Evolutionary conservation across 1,140 invertebrate genomes (phyloP), one percentile per base, ranked within the genome.

Genomic region (Diabrotica undecimpunctata): DNA sequence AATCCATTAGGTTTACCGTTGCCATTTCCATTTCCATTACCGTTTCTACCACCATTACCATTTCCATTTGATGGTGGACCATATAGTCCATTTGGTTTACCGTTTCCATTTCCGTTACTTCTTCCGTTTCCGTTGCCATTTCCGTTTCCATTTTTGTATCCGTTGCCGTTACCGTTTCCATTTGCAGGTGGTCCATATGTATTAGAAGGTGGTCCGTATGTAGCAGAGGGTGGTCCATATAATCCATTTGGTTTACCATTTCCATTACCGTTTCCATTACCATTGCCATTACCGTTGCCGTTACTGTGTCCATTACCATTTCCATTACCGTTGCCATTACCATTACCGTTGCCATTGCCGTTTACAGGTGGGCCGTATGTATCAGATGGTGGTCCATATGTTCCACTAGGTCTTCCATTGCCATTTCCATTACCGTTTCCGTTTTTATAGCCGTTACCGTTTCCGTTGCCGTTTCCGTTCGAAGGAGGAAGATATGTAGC

Each of bases 191-290:
- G 8, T 10, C 41, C 41, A 46, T 46, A 46, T 8, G 41, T 46
- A 46, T 8, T 46, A 58, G 63, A 14, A 46, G 41, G 41, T 10
- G n/a, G 8, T 4, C 41, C 41, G 6, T 46, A 46, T 8, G 41
- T 46, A 46, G 41, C n/a, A 58, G 63, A 14, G 35, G 64, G 67
- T 38, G 61, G 36, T 46, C 64, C 67, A 36, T 69, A 69, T 5
- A 66, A 51, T 5, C 62, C 36, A 51, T 35, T 38, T 25, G 65
- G 65, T 51, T 14, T 69, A 0, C 64, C 61, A 60, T 68, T 61
- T 13, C 70, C 67, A 41, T 68, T 68, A 63, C 67, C 66, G 36
- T 70, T 68, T 14, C 70, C 68, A 67, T 69, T 69, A 11, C 64
- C 63, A 58, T 64, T 70, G 10, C 62, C 65, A 55, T 68, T 66